Evolutionary conservation across 2,797 vertebrate genomes (phyloP), one percentile per base, ranked within the genome.

Genomic region (Centroberyx gerrardi): DNA sequence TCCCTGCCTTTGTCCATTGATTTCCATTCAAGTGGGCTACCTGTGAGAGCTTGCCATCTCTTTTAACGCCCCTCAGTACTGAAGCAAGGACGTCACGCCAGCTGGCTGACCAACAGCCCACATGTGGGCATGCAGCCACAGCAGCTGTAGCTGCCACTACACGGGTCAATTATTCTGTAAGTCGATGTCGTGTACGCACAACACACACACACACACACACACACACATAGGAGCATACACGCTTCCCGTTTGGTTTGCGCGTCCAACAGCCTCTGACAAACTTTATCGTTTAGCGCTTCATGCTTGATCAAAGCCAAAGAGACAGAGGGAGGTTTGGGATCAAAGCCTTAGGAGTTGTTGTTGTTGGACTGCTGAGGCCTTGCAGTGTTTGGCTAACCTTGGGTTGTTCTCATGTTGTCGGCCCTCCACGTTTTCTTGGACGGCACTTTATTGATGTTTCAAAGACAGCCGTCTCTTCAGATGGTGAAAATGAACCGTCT

Each of bases 91-190:
- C 74, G 68, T 81, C 74, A 71, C 38, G 65, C 83, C 89, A 86
- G 84, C 86, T 87, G 85, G 84, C 87, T 72, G 63, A 60, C 74
- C 82, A 87, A 63, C 83, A 70, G 80, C 73, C 73, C 72, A 80
- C 65, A 68, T 75, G 84, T 80, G 88, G 81, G 86, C 68, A 40
- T 76, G 44, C 74, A 76, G 81, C 84, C 78, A 69, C 78, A 72
- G 80, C 86, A 90, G 86, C 84, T 90, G 90, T 65, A 80, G 81
- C 77, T 85, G 85, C 84, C 82, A 87, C 74, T 54, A 68, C 80
- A 77, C 59, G 71, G 87, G 86, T 89, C 86, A 87, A 83, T 88
- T 88, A 82, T 65, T 83, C 59, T 86, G 80, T 84, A 80, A 86
- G 83, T 73, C 80, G 78, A 84, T 86, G 76, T 72, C 77, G 77